phyloP scores from a whole-genome alignment of 2,888 invertebrate genomes.

The Diarsia brunnea region DNA sequence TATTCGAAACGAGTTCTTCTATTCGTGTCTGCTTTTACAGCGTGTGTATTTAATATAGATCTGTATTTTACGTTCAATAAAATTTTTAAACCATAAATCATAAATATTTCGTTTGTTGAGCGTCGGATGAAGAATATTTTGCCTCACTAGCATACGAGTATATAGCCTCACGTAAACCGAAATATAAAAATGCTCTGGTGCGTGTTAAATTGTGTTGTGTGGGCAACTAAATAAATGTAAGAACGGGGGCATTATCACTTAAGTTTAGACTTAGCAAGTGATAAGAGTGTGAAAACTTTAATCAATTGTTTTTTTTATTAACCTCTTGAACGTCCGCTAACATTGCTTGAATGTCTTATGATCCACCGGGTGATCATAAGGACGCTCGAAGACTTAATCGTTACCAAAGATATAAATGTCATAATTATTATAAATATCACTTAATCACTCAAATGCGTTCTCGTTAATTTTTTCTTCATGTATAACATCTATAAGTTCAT shows the following conservation, averaged over 20 bases:
- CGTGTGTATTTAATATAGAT: neutral
- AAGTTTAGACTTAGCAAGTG: neutral
- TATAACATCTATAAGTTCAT: conserved; percentile 9
- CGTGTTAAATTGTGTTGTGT: no score
- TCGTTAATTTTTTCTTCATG: conserved; percentile 14
- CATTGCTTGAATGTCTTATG: no score
- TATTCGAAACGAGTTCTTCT: neutral
- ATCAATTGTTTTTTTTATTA: conserved; percentile 7
- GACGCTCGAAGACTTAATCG: no score
- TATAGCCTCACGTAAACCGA: no score
- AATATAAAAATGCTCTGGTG: no score
- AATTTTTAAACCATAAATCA: neutral
- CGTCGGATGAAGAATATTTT: neutral
- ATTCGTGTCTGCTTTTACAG: neutral
- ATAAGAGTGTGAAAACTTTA: neutral
- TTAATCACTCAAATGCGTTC: conserved; percentile 8
- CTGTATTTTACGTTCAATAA: neutral
- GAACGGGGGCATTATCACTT: neutral
- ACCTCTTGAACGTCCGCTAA: no score
- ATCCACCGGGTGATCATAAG: no score
- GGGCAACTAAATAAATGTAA: neutral
- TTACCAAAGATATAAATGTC: conserved; percentile 41
- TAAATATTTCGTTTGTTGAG: neutral
- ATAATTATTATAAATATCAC: neutral
- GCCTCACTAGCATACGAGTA: neutral